Percentiles rank a stretch among this genome's conserved stretches.
phyloP scores from a whole-genome alignment of 2,888 invertebrate species.

The Drosophila paracracens region DNA sequence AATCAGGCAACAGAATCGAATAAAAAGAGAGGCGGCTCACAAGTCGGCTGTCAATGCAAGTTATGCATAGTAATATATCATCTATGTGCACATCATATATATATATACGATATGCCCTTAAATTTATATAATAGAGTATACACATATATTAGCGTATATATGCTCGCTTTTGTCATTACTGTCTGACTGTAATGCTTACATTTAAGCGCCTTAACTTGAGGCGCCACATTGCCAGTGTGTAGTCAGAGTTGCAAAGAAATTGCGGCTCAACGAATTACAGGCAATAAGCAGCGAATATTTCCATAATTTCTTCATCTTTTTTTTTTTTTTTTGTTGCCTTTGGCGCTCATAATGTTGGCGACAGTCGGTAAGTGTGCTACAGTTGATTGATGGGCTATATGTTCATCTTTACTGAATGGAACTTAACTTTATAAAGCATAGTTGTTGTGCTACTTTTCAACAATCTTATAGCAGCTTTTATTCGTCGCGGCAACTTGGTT shows the following conservation, averaged over 20 bases:
- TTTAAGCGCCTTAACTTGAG: constrained; percentile 65
- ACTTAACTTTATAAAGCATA: background rate
- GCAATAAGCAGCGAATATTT: constrained; percentile 34
- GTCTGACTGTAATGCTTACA: constrained; percentile 28
- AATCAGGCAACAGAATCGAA: constrained; percentile 29
- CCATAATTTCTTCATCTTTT: constrained; percentile 22
- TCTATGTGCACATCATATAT: constrained; percentile 11
- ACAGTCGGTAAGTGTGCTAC: background rate
- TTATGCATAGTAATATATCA: constrained; percentile 45
- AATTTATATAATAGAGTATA: background rate
- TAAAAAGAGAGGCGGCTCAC: constrained; percentile 11
- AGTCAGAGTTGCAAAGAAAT: constrained; percentile 32
- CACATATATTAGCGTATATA: constrained; percentile 8
- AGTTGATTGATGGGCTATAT: constrained; percentile 5
- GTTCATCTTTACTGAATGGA: background rate
- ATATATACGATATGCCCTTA: constrained; percentile 1
- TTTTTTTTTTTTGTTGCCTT: background rate
- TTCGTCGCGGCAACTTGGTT: background rate
- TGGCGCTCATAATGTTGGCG: background rate
- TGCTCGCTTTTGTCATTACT: constrained; percentile 49
- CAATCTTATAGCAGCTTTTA: background rate
- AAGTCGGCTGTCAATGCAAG: constrained; percentile 57
- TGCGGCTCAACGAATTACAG: constrained; percentile 52
- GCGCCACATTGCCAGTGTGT: constrained; percentile 32
- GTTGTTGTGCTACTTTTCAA: background rate